These are phyloP conservation scores for Ophioninae sp. DNA, from an alignment of 2,888 invertebrate genomes.

Conservation along the genomic window DNA sequence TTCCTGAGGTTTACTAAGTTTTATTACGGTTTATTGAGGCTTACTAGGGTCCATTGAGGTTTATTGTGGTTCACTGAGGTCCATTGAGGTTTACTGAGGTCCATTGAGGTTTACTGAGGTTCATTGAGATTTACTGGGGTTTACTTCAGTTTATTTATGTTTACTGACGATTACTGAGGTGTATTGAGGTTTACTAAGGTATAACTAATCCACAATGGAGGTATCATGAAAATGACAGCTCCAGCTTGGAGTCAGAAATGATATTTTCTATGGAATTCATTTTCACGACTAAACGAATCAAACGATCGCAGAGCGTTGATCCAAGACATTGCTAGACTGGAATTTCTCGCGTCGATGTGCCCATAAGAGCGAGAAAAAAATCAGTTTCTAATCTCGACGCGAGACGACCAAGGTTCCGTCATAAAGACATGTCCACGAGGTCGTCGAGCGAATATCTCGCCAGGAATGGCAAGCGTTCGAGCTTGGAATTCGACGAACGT, in stretches of 20 bases:
- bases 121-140: no score
- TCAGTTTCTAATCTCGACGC: constrained; percentile 9
- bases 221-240: neutral
- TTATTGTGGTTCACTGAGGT: no score
- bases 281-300: neutral
- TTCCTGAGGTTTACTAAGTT: no score
- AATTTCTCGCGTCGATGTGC: constrained; percentile 32
- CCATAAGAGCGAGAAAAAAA: constrained; percentile 46
- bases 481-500: constrained; percentile 34
- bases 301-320: constrained; percentile 47
- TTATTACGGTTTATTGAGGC: no score
- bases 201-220: neutral
- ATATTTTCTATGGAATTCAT: neutral
- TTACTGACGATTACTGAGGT: no score
- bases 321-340: constrained; percentile 41
- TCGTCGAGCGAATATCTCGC: neutral
- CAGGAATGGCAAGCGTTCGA: constrained; percentile 12
- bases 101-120: no score
- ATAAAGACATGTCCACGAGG: constrained; percentile 8
- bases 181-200: no score
- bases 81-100: no score
- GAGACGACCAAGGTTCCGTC: constrained; percentile 6
- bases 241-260: constrained; percentile 46
- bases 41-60: no score
- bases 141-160: no score